Base-by-base conservation (phyloP, 2,888 invertebrate species). In the Smittia sp. region DNA sequence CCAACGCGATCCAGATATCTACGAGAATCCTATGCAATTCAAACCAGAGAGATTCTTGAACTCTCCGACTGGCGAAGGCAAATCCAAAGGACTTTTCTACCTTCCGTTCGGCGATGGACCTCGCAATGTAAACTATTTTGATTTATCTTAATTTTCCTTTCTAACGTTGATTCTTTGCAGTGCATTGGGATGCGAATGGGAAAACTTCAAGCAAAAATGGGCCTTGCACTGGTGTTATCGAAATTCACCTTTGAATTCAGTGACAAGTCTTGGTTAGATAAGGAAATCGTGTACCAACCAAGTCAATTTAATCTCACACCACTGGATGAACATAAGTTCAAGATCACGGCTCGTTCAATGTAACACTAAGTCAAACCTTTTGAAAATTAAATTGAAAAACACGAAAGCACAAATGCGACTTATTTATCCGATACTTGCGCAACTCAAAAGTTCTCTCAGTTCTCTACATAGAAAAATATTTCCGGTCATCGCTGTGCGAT, bases 41-140 rank as follows among this genome's bases (percentile, higher is more conserved):
- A 80, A 81, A 46, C 85, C 85, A 0, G 79, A 83, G 46, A 77
- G 84, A n/a, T 84, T 83, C 76, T 75, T 77, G 1, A 78, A 80
- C 0, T 78, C 77, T 0, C 75, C 75, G 20, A 76, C 79, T 73
- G 78, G 76, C 1, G 75, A 75, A 1, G 80, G 79, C 1, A 52
- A 18, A 11, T 24, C 18, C 13, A 27, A 15, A 54, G 69, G 69
- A 9, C 0, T 70, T 66, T 73, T 75, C 20, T 81, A 80, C 65
- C 76, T 80, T 15, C 82, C 82, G 3, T 83, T 81, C 75, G 83
- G 83, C 27, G 79, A 82, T 38, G 83, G 82, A 0, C 80, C 82
- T 4, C 78, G 80, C 4, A 58, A 58, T 74, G 75, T 76, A 6
- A 76, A 76, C 76, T 54, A 39, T 32, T 46, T 20, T 7, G 39